Percentiles rank a stretch among this genome's conserved stretches.
Conservation (phyloP, 2,797 vertebrate genomes). For the Alosa sapidissima region DNA sequence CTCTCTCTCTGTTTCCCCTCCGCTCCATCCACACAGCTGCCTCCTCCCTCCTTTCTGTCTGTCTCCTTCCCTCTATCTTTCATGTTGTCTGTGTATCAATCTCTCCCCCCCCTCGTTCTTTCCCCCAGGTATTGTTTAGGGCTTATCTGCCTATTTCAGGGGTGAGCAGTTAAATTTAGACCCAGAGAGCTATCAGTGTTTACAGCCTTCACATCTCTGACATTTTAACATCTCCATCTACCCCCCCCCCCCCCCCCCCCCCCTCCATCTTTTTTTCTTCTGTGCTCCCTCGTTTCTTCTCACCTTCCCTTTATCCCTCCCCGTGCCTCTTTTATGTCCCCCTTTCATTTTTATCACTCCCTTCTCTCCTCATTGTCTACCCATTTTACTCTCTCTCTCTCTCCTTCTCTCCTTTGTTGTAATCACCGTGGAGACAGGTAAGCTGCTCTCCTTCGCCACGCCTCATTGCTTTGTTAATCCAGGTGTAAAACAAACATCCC, state of each 20-base stretch:
- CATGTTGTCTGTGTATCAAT: slow-evolving; percentile 23
- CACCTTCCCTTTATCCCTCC: slow-evolving; percentile 12
- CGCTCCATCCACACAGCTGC: neutral
- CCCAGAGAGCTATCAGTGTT: slow-evolving; percentile 62
- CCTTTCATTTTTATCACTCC: neutral
- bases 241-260: neutral
- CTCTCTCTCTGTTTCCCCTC: slow-evolving; percentile 15
- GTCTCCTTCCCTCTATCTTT: slow-evolving; percentile 22
- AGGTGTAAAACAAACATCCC: slow-evolving; percentile 59
- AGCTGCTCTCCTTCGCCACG: neutral
- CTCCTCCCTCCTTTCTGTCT: neutral
- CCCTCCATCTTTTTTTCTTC: neutral
- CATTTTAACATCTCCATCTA: neutral
- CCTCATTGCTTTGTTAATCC: slow-evolving; percentile 40
- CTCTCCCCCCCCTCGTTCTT: slow-evolving; percentile 40
- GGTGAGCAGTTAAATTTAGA: slow-evolving; percentile 68
- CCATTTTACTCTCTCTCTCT: neutral
- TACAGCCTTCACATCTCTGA: slow-evolving; percentile 57
- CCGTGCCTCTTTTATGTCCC: slow-evolving; percentile 23
- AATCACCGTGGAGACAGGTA: slow-evolving; percentile 40
- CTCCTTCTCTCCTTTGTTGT: neutral
- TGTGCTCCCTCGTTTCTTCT: neutral
- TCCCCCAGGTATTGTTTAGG: slow-evolving; percentile 44
- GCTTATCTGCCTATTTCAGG: slow-evolving; percentile 62
- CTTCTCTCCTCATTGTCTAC: neutral